Base-by-base conservation (phyloP, 2,797 vertebrate species). In the Odontamblyopus lacepedii region DNA sequence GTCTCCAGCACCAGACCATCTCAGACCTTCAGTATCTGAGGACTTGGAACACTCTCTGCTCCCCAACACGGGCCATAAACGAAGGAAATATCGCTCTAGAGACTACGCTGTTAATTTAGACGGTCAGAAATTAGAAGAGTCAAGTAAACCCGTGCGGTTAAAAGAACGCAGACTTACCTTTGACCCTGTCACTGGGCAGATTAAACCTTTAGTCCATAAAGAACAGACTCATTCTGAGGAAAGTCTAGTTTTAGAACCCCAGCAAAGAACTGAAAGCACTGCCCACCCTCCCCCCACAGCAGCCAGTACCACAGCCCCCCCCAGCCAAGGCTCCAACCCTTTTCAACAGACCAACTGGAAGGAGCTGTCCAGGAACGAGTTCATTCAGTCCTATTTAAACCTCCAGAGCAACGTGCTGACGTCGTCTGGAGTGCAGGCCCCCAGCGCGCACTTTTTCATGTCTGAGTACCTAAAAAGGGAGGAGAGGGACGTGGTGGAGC, bases 341-440 rank as follows among this genome's bases (percentile, higher is more conserved):
- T 99, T 99, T 85, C 96, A 97, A 91, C 97, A 99, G 90, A 98
- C 98, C 60, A 99, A 99, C 95, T 99, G 98, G 98, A 98, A 98
- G 84, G 98, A 99, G 85, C 93, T 99, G 80, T 98, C 98, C 48
- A 94, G 96, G 83, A 99, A 97, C 0, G 97, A 98, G 93, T 97
- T 98, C 73, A 98, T 99, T 89, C 97, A 99, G 93, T 97, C 97
- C 18, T 99, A 99, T 94, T 95, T 99, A 93, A 97, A 95, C 92
- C 94, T 96, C 83, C 98, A 99, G 94, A 98, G 97, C 94, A 99
- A 97, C 76, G 93, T 99, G 92, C 95, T 99, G 71, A 97, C 95
- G 1, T 99, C 98, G 0, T 99, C 97, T 0, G 97, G 98, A 78
- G 96, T 97, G 55, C 97, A 97, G 88, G 96, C 96, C 75, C 97